Percentiles rank a stretch among this genome's conserved stretches.
These are phyloP conservation scores for Eristalis tenax DNA, from an alignment of 2,888 invertebrate genomes.

Conservation along the genomic window DNA sequence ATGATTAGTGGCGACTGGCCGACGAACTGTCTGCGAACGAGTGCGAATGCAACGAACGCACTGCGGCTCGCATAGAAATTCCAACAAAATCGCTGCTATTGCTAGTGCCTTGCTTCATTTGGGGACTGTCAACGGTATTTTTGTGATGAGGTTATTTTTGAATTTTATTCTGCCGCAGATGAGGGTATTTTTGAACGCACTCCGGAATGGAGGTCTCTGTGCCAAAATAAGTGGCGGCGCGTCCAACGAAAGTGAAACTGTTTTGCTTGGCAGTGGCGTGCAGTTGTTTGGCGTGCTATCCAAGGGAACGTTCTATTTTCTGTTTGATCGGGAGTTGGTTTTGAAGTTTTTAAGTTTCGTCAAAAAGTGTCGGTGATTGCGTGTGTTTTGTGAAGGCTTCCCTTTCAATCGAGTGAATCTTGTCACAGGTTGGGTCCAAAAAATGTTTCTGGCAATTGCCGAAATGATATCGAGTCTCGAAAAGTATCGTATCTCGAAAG, in stretches of 20 bases:
- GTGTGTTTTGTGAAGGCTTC: background rate
- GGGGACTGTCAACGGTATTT: conserved; percentile 58
- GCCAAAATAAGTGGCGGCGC: background rate
- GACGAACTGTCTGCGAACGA: conserved; percentile 55
- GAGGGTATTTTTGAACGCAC: conserved; percentile 24
- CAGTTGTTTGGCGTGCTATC: background rate
- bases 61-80: background rate
- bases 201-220: conserved; percentile 30
- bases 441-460: too few relatives aligned
- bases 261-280: background rate
- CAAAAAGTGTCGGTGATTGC: background rate
- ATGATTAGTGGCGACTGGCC: conserved; percentile 38
- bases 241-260: conserved; percentile 10
- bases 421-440: too few relatives aligned
- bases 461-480: too few relatives aligned
- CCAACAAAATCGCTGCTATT: background rate
- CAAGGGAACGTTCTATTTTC: background rate
- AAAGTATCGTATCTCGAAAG: too few relatives aligned
- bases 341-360: background rate
- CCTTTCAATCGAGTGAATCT: too few relatives aligned
- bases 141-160: conserved; percentile 49
- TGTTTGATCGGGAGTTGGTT: background rate
- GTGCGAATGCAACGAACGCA: conserved; percentile 43
- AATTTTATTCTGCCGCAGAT: conserved; percentile 16
- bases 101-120: conserved; percentile 40